Conservation (phyloP, 37 sponge, comb jelly and placozoan genomes). For the Bolinopsis microptera region DNA sequence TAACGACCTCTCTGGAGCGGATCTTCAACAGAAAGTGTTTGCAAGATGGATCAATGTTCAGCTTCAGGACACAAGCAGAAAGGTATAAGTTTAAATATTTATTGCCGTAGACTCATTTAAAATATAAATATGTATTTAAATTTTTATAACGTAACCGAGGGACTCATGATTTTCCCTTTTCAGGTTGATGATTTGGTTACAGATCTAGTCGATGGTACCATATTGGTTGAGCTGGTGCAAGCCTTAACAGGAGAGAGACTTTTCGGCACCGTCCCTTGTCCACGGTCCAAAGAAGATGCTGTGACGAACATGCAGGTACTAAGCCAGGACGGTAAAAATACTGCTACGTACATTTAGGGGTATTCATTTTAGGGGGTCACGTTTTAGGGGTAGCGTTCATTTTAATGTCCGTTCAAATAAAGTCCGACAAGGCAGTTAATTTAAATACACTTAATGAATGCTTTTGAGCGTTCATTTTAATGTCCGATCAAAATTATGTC, state of each 20-base stretch:
- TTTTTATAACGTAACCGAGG: no score
- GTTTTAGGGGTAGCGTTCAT: no score
- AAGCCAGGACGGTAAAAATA: no score
- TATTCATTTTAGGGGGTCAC: no score
- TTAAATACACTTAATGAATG: no score
- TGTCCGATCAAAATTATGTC: no score
- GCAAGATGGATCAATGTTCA: conserved; percentile 26
- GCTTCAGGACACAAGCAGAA: not conserved
- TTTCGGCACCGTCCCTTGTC: not conserved
- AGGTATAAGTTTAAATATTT: not conserved
- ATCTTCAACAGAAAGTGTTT: not conserved
- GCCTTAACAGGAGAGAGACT: not conserved
- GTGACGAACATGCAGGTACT: not conserved
- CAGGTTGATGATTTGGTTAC: not conserved
- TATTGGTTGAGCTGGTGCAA: not conserved
- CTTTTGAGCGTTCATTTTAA: no score
- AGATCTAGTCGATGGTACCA: not conserved
- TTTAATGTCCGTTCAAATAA: no score
- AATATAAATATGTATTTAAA: no score
- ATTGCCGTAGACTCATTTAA: not conserved
- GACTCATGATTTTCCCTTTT: no score
- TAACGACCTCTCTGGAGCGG: not conserved
- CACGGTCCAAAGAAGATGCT: not conserved
- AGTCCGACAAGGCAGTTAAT: no score
- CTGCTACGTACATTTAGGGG: not conserved